Base-by-base conservation (phyloP, 2,797 vertebrate species). In the Melanotaenia pygmaea region DNA sequence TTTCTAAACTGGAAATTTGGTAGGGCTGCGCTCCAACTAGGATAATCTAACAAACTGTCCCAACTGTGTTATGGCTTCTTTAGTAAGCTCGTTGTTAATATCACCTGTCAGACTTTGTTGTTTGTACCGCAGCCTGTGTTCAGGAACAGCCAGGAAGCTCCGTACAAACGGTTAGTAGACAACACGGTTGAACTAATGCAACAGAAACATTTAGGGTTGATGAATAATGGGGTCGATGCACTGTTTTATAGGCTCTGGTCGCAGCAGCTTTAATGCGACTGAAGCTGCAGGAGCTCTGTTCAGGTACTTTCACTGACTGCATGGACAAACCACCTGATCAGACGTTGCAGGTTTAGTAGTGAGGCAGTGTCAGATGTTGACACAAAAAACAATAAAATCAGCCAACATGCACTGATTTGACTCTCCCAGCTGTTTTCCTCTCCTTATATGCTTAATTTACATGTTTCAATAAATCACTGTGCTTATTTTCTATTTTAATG, bases 271-370 rank as follows among this genome's bases (percentile, higher is more conserved):
- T 59, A 54, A 62, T 81, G 28, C 66, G 68, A 64, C n/a, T 80
- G 56, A n/a, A 60, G 50, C 30, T 62, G 60, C 66, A 65, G 72
- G 76, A 62, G 70, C 76, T 70, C 22, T 51, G 28, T 64, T 57
- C 86, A 89, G 90, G 89, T 88, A 83, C 5, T 26, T 70, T 34
- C 38, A 40, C 38, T 4, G 47, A 20, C 24, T 43, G 2, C n/a
- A 8, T 5, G 37, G 35, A 24, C 13, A 35, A 47, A 64, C 20
- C 14, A 14, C 3, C 38, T 40, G 38, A 16, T 13, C 13, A 4
- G 37, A 38, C 37, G 10, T 11, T 37, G 35, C 37, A 38, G 38
- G 38, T 40, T 14, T 16, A 40, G 38, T 16, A 40, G 4, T 14
- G 14, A 40, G 38, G 38, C 11, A 13, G 12, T 38, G 35, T 37